Evolutionary conservation across 2,888 invertebrate species (phyloP).

Genomic region (Melinaea marsaeus): DNA sequence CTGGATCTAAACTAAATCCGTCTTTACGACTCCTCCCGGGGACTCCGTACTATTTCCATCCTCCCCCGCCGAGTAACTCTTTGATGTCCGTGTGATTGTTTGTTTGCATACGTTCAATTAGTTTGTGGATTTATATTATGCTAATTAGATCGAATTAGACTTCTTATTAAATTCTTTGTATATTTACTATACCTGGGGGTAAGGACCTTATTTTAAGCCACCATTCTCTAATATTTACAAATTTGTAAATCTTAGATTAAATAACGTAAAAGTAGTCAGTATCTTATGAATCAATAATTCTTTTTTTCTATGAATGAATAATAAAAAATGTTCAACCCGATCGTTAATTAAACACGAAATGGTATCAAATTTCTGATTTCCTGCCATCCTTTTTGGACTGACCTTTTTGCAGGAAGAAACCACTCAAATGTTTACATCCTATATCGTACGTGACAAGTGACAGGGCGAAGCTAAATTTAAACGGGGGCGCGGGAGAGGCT

Average conservation of each 20-base stretch:
- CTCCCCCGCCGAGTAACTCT: constrained; percentile 28
- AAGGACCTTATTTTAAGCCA: too few species aligned
- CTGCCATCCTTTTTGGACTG: constrained; percentile 8
- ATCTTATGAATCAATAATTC: too few species aligned
- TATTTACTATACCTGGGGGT: too few species aligned
- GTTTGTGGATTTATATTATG: neutral
- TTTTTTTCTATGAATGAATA: too few species aligned
- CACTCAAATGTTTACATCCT: constrained; percentile 27
- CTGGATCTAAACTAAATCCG: constrained; percentile 21
- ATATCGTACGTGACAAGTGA: constrained; percentile 30
- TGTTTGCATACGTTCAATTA: constrained; percentile 8
- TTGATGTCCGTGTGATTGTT: constrained; percentile 20
- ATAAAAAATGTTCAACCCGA: too few species aligned
- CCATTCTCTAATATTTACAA: too few species aligned
- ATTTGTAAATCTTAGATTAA: too few species aligned
- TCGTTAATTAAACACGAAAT: too few species aligned
- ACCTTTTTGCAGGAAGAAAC: constrained; percentile 25
- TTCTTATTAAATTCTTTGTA: neutral
- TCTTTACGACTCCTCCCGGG: constrained; percentile 23
- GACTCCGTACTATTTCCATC: constrained; percentile 27
- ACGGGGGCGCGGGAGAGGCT: constrained; percentile 31
- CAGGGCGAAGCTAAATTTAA: constrained; percentile 47
- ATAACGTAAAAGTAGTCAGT: too few species aligned
- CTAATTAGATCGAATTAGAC: neutral
- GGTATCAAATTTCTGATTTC: too few species aligned